Evolutionary conservation across 2,888 invertebrate genomes (phyloP).

Genomic region (Trichopria drosophilae): DNA sequence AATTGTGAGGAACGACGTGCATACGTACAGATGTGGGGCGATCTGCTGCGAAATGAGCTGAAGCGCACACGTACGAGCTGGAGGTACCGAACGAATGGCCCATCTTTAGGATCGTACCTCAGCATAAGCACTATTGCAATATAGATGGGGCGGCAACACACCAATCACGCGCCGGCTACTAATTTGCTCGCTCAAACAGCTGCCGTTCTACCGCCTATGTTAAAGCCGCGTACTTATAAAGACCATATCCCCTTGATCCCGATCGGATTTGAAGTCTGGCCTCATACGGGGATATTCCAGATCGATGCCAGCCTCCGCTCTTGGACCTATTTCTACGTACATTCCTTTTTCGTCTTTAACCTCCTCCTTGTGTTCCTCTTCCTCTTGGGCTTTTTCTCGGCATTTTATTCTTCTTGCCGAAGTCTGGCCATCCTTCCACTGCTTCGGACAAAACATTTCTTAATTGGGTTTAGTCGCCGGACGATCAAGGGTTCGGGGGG

Average conservation of each 20-base stretch:
- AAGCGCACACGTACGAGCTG: slow-evolving; percentile 29
- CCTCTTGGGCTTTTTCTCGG: slow-evolving; percentile 38
- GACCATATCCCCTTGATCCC: slow-evolving; percentile 45
- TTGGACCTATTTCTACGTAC: slow-evolving; percentile 15
- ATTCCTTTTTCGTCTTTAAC: slow-evolving; percentile 34
- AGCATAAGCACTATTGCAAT: slow-evolving; percentile 48
- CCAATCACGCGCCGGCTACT: slow-evolving; percentile 59
- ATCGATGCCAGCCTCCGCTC: no score
- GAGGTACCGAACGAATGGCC: slow-evolving; percentile 22
- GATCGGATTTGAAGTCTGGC: slow-evolving; percentile 46
- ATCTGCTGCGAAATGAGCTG: slow-evolving; percentile 15
- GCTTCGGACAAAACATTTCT: slow-evolving; percentile 60
- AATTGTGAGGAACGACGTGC: slow-evolving; percentile 48
- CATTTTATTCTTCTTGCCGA: slow-evolving; percentile 40
- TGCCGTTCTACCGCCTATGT: slow-evolving; percentile 57
- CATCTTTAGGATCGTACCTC: slow-evolving; percentile 30
- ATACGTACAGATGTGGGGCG: slow-evolving; percentile 27
- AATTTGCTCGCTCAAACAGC: slow-evolving; percentile 58
- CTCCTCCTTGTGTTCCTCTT: slow-evolving; percentile 36
- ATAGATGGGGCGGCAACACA: slow-evolving; percentile 57
- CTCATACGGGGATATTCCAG: slow-evolving; percentile 52
- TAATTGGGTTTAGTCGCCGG: slow-evolving; percentile 55
- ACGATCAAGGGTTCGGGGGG: slow-evolving; percentile 29
- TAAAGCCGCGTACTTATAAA: slow-evolving; percentile 47
- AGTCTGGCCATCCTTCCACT: no score